Evolutionary conservation across 2,113 vertebrate genomes (phyloP), one percentile per base, ranked within the genome.

Genomic region (Oncorhynchus keta): DNA sequence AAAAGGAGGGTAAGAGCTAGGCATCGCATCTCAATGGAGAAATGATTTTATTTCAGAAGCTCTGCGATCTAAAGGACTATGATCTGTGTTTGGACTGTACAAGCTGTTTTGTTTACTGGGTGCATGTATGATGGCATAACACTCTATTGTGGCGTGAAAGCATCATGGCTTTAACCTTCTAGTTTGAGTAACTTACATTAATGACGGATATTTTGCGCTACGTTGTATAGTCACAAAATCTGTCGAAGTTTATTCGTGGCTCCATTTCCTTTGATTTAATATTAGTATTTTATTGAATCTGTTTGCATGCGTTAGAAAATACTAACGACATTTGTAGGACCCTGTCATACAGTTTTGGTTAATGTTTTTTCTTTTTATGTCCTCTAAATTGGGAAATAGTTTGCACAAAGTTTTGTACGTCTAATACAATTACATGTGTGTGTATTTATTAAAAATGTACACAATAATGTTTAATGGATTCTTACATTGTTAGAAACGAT

Each of bases 231-330:
- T 11, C 16, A 18, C 14, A 30, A 30, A 32, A 13, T 65, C 1
- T 30, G 65, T 67, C 1, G 16, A 74, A 64, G 72, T 65, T 49
- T 68, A 73, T 68, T 68, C 71, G 28, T 72, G n/a, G 71, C 69
- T 32, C 67, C 57, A 61, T 65, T 70, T 62, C 49, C 57, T 30
- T 39, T 30, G 70, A 57, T 51, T 57, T 75, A 75, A 51, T 74
- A 18, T 69, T 11, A 69, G 18, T 39, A 30, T 48, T 77, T 77
- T 77, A 24, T 65, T 22, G 66, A 72, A 32, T 57, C 16, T 49
- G 71, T 78, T 64, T 49, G 70, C 32, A 74, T 74, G 65, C n/a
- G 55, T 39, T 26, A 66, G 24, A 67, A 11, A 67, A 51, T 26
- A 28, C 45, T 67, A 4, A 74, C 5, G 2, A 22, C 30, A 24